phyloP scores from a whole-genome alignment of 2,113 vertebrate species.

The Scalopus aquaticus region DNA sequence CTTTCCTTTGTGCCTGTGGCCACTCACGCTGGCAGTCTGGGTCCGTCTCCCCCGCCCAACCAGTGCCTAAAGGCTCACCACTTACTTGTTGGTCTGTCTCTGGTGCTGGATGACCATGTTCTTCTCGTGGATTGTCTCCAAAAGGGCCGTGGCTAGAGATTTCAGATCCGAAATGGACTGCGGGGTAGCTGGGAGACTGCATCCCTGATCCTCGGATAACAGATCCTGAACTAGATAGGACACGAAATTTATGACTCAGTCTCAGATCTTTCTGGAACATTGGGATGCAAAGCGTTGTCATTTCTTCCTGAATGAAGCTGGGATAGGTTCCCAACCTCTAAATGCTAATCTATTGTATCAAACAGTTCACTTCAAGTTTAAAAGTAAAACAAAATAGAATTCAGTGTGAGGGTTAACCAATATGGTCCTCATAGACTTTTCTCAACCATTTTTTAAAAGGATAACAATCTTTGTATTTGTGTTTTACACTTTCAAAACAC shows the following conservation, averaged over 20 bases:
- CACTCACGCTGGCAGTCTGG: accelerated
- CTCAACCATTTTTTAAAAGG: neutral
- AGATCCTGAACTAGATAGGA: slow-evolving; percentile 92
- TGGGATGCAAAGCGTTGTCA: neutral
- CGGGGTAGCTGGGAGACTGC: slow-evolving; percentile 95
- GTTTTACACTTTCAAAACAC: neutral
- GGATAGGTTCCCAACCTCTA: neutral
- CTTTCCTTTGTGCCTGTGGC: neutral
- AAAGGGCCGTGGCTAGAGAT: slow-evolving; percentile 95
- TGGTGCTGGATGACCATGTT: slow-evolving; percentile 99
- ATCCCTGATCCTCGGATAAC: slow-evolving; percentile 93
- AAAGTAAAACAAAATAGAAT: neutral
- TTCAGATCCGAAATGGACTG: slow-evolving; percentile 99
- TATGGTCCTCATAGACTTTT: neutral
- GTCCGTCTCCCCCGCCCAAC: neutral
- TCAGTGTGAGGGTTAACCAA: neutral
- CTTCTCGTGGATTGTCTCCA: slow-evolving; percentile 98
- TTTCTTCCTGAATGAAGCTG: neutral
- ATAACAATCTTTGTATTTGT: neutral
- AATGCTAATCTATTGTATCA: neutral
- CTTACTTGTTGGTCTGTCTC: slow-evolving; percentile 97
- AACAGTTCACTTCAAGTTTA: neutral
- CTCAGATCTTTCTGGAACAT: neutral
- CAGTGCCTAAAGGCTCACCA: neutral
- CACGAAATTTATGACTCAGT: slow-evolving; percentile 55